Conservation (phyloP, 2,888 invertebrate species). For the Bugula neritina region DNA sequence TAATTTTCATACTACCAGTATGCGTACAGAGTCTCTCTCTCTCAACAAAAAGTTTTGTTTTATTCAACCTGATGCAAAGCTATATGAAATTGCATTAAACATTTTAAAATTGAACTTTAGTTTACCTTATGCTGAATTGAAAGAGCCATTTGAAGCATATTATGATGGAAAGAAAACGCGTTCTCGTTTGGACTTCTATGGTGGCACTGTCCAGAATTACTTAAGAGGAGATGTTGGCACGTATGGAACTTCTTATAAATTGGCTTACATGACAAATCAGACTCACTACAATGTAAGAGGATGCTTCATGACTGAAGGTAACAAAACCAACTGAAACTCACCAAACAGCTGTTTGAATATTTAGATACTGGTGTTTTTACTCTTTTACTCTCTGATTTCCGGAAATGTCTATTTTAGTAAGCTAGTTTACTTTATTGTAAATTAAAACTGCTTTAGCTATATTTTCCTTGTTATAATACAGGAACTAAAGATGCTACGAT, state of each 20-base stretch:
- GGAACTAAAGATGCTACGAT: conserved; percentile 64
- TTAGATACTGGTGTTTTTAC: background rate
- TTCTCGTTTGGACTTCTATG: conserved; percentile 90
- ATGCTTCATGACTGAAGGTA: conserved; percentile 75
- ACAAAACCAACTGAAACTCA: background rate
- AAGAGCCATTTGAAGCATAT: conserved; percentile 85
- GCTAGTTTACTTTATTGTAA: too few species aligned
- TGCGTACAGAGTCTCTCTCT: too few species aligned
- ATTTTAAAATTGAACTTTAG: too few species aligned
- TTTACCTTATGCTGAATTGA: conserved; percentile 88
- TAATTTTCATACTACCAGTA: too few species aligned
- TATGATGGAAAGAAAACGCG: conserved; percentile 68
- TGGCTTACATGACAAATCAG: conserved; percentile 79
- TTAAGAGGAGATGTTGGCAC: conserved; percentile 64
- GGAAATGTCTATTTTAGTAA: background rate
- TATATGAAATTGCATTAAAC: too few species aligned
- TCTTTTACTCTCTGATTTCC: background rate
- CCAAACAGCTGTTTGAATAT: background rate
- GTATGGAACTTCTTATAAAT: conserved; percentile 43
- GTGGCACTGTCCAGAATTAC: conserved; percentile 80
- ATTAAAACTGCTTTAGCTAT: too few species aligned
- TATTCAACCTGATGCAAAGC: too few species aligned
- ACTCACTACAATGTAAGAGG: conserved; percentile 63
- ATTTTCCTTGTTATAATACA: too few species aligned
- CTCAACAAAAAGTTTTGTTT: too few species aligned